Evolutionary conservation across 2,797 vertebrate genomes (phyloP), one percentile per base, ranked within the genome.

Genomic region (Pipistrellus pipistrellus): DNA sequence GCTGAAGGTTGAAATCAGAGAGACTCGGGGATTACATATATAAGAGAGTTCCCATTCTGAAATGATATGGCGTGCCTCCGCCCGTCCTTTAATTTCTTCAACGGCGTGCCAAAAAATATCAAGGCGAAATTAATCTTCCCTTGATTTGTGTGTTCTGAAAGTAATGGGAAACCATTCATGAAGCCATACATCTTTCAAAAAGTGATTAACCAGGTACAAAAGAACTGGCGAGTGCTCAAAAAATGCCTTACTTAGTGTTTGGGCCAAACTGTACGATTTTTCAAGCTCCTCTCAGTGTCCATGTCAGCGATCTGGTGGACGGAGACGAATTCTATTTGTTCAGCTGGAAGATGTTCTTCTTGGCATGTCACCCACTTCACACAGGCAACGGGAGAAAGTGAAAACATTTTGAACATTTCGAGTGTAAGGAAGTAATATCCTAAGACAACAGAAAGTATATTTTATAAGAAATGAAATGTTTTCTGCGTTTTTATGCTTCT

Each of bases 311-410:
- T 87, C 25, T 23, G 64, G 21, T 68, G 68, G 92, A 75, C 9
- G 76, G 95, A 91, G 91, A 95, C 88, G 18, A 92, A 66, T 88
- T 48, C 35, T 92, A 6, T 95, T 97, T 96, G n/a, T 95, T 97
- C 71, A 46, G 90, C 76, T 92, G 85, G 78, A 97, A 88, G 96
- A 78, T 82, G 69, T 94, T 81, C 95, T 27, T 96, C 71, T 95
- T 94, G 92, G 94, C 59, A 18, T 73, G 88, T 53, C 0, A 30
- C 64, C 92, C 55, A 95, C 85, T 83, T 44, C 76, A 10, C 66
- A 62, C 53, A n/a, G 62, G 38, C 41, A 86, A 41, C 75, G 35
- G 53, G 84, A 76, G 68, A 97, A 86, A 66, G 89, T 81, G n/a
- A 76, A 91, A 95, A 72, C 30, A 95, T 53, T 91, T 77, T 53